Conservation (phyloP, 2,113 vertebrate genomes). For the Rattus rattus region DNA sequence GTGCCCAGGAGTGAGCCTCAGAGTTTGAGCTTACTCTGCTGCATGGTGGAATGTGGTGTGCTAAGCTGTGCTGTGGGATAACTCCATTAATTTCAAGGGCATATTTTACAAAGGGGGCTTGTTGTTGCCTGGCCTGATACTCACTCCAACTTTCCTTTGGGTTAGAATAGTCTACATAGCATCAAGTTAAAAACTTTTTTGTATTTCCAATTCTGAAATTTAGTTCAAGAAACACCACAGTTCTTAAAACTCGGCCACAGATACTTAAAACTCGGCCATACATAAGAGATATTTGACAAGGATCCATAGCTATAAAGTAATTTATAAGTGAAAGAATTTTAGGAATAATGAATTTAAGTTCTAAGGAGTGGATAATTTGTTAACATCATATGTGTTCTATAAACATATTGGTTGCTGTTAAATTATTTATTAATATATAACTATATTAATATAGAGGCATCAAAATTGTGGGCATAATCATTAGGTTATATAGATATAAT, state of each 20-base stretch:
- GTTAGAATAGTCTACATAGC: background rate
- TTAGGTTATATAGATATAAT: background rate
- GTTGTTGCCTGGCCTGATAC: background rate
- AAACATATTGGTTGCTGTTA: background rate
- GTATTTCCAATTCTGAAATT: background rate
- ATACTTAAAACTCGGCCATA: background rate
- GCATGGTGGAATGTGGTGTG: fast-evolving
- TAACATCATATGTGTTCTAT: background rate
- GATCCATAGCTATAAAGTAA: background rate
- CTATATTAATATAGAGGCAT: background rate
- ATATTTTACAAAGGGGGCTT: background rate
- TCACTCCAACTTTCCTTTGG: background rate
- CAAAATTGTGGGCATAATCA: background rate
- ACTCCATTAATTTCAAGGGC: background rate
- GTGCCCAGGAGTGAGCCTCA: background rate
- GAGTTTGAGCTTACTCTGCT: fast-evolving
- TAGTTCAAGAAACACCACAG: background rate
- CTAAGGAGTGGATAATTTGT: background rate
- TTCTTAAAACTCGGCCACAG: background rate
- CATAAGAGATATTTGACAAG: background rate
- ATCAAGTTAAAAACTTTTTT: background rate
- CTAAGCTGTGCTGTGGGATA: fast-evolving
- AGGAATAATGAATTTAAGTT: background rate
- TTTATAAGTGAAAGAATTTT: background rate
- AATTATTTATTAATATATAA: background rate